Evolutionary conservation across 2,888 invertebrate genomes (phyloP), one percentile per base, ranked within the genome.

Genomic region (Chaitophorus viminalis): DNA sequence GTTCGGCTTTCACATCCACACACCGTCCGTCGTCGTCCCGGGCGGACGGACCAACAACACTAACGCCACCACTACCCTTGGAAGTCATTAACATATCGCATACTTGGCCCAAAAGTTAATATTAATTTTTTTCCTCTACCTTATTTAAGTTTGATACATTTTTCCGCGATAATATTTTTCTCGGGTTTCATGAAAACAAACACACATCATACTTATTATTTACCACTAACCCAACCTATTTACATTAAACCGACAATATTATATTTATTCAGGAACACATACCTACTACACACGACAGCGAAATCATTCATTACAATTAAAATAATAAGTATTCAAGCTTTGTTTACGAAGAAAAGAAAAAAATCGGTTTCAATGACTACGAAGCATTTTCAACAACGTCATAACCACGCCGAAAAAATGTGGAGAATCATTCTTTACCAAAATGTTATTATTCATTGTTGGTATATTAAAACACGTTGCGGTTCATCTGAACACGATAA

Each of bases 1-100:
- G 60, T 29, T 54, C 29, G 75, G 79, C 79, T 81, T 81, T 87
- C 87, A 81, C 79, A 74, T 81, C 87, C 65, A 79, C 74, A 87
- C 81, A 75, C 60, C 75, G 33, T 18, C 70, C 29, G 65, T 25
- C 75, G 46, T 31, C 82, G 72, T 70, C 14, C 4, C 54, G 33
- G 21, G 33, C 76, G 84, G n/a, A 29, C 85, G 68, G 68, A 39
- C 85, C 68, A 25, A 60, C 36, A 52, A 72, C 52, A 70, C 33
- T 14, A 84, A n/a, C 72, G 29, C 52, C 29, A 18, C 60, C n/a
- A 46, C 54, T 21, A 82, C 84, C 76, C 46, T 76, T 11, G 11
- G 36, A 60, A 68, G 46, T 70, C 36, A 25, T 3, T 36, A 11
- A 39, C 65, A 39, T 25, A 39, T 25, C n/a, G 21, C 21, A 3